Conservation (phyloP, 2,797 vertebrate genomes). For the Acrocephalus scirpaceus region DNA sequence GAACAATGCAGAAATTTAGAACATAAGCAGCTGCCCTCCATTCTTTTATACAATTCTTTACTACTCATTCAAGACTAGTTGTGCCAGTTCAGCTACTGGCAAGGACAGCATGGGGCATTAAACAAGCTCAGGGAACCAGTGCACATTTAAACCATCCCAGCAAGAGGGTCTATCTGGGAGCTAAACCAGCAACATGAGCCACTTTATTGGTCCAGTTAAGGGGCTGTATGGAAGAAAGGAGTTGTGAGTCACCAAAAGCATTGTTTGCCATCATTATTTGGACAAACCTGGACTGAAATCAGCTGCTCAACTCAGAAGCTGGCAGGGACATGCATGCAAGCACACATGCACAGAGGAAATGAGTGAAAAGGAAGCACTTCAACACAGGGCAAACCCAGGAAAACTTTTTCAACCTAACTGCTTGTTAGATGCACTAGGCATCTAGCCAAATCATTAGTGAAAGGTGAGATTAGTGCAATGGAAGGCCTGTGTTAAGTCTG, state of each 20-base stretch:
- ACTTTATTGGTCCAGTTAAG: background rate
- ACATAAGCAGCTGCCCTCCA: background rate
- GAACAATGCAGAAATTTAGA: background rate
- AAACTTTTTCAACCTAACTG: background rate
- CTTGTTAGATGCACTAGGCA: background rate
- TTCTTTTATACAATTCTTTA: background rate
- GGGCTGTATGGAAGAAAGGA: background rate
- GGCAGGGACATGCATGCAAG: rapidly evolving
- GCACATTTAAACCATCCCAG: background rate
- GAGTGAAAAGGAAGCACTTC: background rate
- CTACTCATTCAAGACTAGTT: background rate
- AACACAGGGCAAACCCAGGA: background rate
- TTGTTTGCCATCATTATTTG: background rate
- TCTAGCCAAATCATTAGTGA: background rate
- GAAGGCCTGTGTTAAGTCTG: background rate
- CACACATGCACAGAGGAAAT: background rate
- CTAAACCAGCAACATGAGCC: background rate
- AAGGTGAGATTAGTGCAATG: background rate
- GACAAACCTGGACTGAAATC: background rate
- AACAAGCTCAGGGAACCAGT: background rate
- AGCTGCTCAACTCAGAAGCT: rapidly evolving
- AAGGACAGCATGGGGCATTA: background rate
- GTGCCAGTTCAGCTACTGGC: background rate
- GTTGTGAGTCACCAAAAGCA: background rate
- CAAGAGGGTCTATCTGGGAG: background rate